Evolutionary conservation across 2,113 vertebrate genomes (phyloP), one percentile per base, ranked within the genome.

Genomic region (Nanorana parkeri): DNA sequence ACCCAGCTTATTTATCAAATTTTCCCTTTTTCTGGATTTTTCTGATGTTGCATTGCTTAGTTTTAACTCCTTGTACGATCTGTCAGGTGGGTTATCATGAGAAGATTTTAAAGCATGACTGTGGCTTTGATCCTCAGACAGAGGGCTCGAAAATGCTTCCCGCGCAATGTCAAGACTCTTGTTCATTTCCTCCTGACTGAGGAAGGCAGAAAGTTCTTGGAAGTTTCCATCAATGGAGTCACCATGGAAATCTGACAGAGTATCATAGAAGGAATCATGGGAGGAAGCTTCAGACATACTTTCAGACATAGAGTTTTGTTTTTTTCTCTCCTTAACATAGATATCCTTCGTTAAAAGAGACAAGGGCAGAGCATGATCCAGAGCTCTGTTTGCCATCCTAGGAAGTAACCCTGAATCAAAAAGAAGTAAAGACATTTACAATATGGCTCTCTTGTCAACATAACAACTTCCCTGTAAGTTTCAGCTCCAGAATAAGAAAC

Each of bases 161-260:
- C 86, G 88, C 84, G 97, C 98, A 87, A 99, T 91, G 83, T 97
- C 96, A 86, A 99, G 92, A 80, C 98, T 99, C 84, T 89, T 96
- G 83, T 91, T 87, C 68, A 99, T 97, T 89, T 99, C 98, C 0
- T 99, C 98, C 86, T 95, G 95, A 67, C 90, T 99, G 84, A 99
- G 93, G 85, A 99, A 99, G 36, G 95, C 94, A 65, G 97, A 97
- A 4, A 99, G 94, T 81, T 91, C 95, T 1, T 93, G 89, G 87
- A 91, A 85, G 64, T 90, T 91, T 1, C 75, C 69, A 8, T 63
- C 80, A 86, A 88, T 89, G 71, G 87, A 88, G 0, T 94, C 94
- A 77, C 93, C 93, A 68, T 93, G 93, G 84, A 92, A 65, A 71
- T 96, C 95, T 58, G 94, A 89, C 24, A 92, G 81, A 7, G 95